Percentiles rank a stretch among this genome's conserved stretches.
Conservation (phyloP, 2,888 invertebrate genomes). For the Melipona bicolor region DNA sequence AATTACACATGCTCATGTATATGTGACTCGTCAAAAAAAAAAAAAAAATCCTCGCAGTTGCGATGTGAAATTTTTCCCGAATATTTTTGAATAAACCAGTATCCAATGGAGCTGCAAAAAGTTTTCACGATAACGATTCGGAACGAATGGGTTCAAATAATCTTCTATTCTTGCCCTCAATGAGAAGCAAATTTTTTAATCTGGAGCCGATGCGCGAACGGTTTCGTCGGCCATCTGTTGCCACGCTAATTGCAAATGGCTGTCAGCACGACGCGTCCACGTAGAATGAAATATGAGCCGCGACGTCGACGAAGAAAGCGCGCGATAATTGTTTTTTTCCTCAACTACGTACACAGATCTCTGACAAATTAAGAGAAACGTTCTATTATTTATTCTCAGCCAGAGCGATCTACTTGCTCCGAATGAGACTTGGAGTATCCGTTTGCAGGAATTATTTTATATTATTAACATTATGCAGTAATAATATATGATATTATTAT, state of each 20-base stretch:
- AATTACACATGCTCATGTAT: no score
- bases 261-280: constrained; percentile 47
- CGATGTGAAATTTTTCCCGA: no score
- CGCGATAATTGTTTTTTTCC: constrained; percentile 38
- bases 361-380: constrained; percentile 3
- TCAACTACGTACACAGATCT: constrained; percentile 13
- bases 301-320: constrained; percentile 26
- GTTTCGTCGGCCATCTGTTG: constrained; percentile 37
- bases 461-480: no score
- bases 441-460: no score
- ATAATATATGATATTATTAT: no score
- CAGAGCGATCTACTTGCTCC: not conserved
- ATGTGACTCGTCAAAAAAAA: not conserved
- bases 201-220: not conserved
- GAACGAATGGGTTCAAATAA: not conserved
- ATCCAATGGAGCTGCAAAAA: not conserved
- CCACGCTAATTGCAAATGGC: constrained; percentile 59
- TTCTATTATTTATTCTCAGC: not conserved
- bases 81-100: not conserved
- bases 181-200: constrained; percentile 1
- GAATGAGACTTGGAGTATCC: no score
- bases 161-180: not conserved
- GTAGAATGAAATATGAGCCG: constrained; percentile 54
- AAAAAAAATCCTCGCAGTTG: not conserved
- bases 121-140: not conserved